These are phyloP conservation scores for Chaetodon auriga DNA, from an alignment of 2,113 vertebrate genomes.

Conservation along the genomic window DNA sequence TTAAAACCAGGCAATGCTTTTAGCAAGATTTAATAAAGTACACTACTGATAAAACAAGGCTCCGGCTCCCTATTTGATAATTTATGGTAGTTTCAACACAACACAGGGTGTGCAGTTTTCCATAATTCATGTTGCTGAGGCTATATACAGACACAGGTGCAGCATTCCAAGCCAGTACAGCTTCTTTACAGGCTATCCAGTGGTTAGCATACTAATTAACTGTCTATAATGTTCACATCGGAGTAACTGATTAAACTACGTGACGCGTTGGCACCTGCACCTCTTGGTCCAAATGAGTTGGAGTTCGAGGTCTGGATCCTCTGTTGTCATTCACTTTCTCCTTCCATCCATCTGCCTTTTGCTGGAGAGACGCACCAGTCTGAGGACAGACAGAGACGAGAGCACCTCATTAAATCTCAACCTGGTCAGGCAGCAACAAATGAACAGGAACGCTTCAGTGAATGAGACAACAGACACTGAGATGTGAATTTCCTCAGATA, in stretches of 20 bases:
- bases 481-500: slow-evolving; percentile 9
- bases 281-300: slow-evolving; percentile 79
- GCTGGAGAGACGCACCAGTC: slow-evolving; percentile 82
- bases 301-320: slow-evolving; percentile 78
- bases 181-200: not conserved
- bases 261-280: slow-evolving; percentile 62
- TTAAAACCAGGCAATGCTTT: not conserved
- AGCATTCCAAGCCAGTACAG: not conserved
- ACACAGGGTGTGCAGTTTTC: not conserved
- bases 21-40: not conserved
- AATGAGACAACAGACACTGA: not conserved
- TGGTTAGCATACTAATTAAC: not conserved
- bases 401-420: slow-evolving; percentile 38
- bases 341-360: slow-evolving; percentile 85
- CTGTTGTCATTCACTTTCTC: slow-evolving; percentile 83
- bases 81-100: not conserved
- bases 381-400: slow-evolving; percentile 60
- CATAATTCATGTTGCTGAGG: not conserved
- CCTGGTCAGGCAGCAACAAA: slow-evolving; percentile 29
- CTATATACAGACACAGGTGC: not conserved
- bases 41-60: not conserved
- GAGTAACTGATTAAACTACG: slow-evolving; percentile 1
- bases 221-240: not conserved
- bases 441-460: not conserved
- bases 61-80: too few relatives aligned